Base-by-base conservation (phyloP, 2,888 invertebrate genomes). In the Morpho achilles region DNA sequence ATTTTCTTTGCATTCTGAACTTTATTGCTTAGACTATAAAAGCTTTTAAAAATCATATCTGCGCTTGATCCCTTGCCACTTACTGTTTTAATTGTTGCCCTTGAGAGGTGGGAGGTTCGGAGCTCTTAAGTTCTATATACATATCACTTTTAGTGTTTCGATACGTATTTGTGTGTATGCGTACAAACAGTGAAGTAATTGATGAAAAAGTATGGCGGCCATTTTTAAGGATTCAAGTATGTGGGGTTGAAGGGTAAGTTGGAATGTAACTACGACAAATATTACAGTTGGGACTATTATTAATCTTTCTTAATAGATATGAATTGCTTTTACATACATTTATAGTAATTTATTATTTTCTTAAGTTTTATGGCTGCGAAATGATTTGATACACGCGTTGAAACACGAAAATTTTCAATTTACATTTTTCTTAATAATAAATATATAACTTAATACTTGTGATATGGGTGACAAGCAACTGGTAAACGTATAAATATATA, bases 41-140 rank as follows among this genome's bases (percentile, higher is more conserved):
- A 41, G 10, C 22, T 42, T n/a, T 46, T 39, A 7, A 10, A n/a
- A 22, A 39, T 40, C 22, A 45, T 22, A 32, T 51, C 22, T 45
- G 39, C 46, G 47, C 44, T 41, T 50, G 56, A 58, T 71, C 77
- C 77, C 77, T 73, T 70, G 66, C 71, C 78, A 77, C 83, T 84
- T 76, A 78, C 74, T 79, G 82, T 82, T 85, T 88, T 89, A 89
- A 90, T 88, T 89, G 88, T 87, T 79, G 81, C 80, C 72, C 67
- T 74, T 84, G 80, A 86, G 85, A 81, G 87, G 84, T 87, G 84
- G 87, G 87, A 81, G 87, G 85, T 80, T 80, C 87, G 77, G 69
- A 75, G 74, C 79, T 76, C 77, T 79, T 76, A 77, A 79, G 82
- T 83, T 80, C 84, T 82, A 78, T 79, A 75, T 77, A 48, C 48